Evolutionary conservation across 2,797 vertebrate genomes (phyloP), one percentile per base, ranked within the genome.

Genomic region (Pampus argenteus): DNA sequence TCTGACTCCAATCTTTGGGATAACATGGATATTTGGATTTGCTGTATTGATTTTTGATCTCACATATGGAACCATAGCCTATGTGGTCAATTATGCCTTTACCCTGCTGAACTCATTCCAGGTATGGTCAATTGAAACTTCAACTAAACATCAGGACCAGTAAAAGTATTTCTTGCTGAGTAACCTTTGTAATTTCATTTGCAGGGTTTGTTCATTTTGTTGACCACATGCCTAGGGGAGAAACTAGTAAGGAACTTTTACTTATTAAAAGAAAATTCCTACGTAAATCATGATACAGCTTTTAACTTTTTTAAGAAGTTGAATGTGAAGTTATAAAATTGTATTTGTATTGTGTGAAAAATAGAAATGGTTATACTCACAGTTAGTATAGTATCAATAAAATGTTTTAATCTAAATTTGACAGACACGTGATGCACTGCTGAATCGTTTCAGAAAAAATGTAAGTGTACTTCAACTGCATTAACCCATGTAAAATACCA

Each of bases 141-240:
- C 0, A 29, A 44, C 11, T 29, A 29, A 59, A 71, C 52, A 47
- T 66, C 65, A 34, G n/a, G 31, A 57, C 7, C 40, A 52, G 2
- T 29, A 14, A 22, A 52, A 28, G 22, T 20, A 6, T 17, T 36
- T 44, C 26, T 42, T 17, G 25, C 13, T 52, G 6, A 59, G 6
- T 71, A 51, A 78, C 20, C 7, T 42, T 52, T 72, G 20, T 66
- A 10, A 36, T 83, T 74, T 66, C 5, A 42, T 68, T 76, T 69
- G 29, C 86, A 95, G 95, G 94, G 95, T 23, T 86, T 96, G 18
- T 94, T 94, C 66, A 94, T 96, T 83, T 76, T 95, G 49, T 56
- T 95, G 64, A 93, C 92, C 38, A 88, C 86, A 7, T 92, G 85
- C 85, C 38, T 94, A 31, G 87, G 78, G 31, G 95, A 96, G 58